A percentile compares a stretch with the other conserved stretches of the same genome.
Conservation (phyloP, 2,113 vertebrate species). For the Ceyx melanurus region DNA sequence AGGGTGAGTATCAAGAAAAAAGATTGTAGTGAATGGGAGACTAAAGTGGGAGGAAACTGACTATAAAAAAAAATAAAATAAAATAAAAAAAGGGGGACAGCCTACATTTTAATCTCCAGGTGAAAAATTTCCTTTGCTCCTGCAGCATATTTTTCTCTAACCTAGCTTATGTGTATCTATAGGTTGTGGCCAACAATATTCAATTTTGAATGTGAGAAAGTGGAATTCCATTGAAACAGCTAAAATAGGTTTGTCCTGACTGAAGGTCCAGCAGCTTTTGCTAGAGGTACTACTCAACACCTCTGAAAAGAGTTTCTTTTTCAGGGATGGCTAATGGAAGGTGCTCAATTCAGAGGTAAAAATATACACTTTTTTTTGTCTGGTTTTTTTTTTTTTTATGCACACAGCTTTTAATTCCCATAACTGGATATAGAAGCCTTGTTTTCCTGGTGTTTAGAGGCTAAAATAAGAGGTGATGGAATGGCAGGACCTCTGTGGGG, state of each 20-base stretch:
- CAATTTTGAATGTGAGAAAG: not conserved
- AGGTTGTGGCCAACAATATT: not conserved
- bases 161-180: accelerated
- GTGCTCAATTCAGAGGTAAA: not conserved
- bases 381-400: not conserved
- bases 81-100: not conserved
- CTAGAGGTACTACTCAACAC: not conserved
- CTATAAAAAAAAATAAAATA: not conserved
- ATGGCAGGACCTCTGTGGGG: not conserved
- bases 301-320: not conserved
- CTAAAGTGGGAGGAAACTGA: not conserved
- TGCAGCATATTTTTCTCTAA: not conserved
- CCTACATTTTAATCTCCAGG: not conserved
- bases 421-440: not conserved
- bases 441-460: not conserved
- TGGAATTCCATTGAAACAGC: not conserved
- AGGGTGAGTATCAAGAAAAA: not conserved
- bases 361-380: not conserved
- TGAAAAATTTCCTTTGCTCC: not conserved
- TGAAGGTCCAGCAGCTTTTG: not conserved
- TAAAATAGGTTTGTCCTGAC: not conserved
- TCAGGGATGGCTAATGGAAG: not conserved
- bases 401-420: not conserved
- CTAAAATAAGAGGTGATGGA: not conserved
- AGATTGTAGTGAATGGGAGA: not conserved